Evolutionary conservation across 2,797 vertebrate species (phyloP), one percentile per base, ranked within the genome.

Genomic region (Cryptoprocta ferox): DNA sequence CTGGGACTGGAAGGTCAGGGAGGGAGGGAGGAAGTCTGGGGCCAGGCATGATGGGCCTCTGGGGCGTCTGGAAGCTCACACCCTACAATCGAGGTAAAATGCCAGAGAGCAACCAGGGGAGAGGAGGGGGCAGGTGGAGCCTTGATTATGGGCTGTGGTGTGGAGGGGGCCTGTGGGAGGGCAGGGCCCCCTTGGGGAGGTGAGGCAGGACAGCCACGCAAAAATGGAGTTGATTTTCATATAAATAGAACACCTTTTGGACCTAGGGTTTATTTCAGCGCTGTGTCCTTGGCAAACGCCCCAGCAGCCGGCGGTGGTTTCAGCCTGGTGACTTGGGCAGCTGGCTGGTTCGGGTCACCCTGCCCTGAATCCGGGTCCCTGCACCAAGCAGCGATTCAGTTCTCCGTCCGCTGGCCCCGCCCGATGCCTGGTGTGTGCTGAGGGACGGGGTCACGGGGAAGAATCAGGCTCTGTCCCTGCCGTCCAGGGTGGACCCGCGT

Each of bases 21-120:
- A 79, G 68, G 73, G 50, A 94, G 73, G 73, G 79, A 95, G 87
- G 32, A 70, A 95, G 63, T 89, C 92, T 96, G 83, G 81, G 83
- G 19, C n/a, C 50, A 81, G 65, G 84, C 76, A 39, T 2, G 79
- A 83, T 79, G 80, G 68, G 78, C 39, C 48, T 53, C 83, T 39
- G 48, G 32, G 61, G 82, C 2, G 42, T 93, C 92, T 97, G 95
- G 91, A 96, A 93, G 14, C 71, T 81, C 65, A 92, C 24, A 98
- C 96, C 96, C 97, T 97, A 88, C 93, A 97, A 97, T 98, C 71
- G 1, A 97, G 81, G 97, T 90, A 97, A 97, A 98, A 95, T 94
- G 86, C 95, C 82, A 68, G 80, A 89, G 66, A 92, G 83, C 70
- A 97, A 93, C 95, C 39, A 59, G 92, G 16, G 61, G 90, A 68